Conservation (phyloP, 1,140 invertebrate genomes). For the Brachionus calyciflorus region DNA sequence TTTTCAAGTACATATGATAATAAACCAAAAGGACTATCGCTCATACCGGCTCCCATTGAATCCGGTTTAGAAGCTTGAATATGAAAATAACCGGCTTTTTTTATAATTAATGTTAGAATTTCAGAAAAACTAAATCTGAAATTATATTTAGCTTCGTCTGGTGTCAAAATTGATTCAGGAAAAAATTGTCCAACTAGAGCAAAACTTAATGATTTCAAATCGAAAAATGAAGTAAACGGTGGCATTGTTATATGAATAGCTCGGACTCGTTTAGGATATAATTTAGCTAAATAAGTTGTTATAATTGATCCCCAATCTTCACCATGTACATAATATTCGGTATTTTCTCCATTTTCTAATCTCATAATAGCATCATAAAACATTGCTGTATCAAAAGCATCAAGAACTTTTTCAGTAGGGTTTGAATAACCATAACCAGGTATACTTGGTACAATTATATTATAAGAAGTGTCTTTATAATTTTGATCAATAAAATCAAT, state of each 20-base stretch:
- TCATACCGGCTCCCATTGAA: conserved; percentile 66
- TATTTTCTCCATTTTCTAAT: conserved; percentile 62
- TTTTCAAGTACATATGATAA: conserved; percentile 81
- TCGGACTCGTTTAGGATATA: conserved; percentile 66
- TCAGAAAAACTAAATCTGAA: conserved; percentile 64
- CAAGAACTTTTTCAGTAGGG: conserved; percentile 50
- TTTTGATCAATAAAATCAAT: conserved; percentile 60
- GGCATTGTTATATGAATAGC: conserved; percentile 47
- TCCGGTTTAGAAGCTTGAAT: conserved; percentile 85
- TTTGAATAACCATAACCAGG: conserved; percentile 82
- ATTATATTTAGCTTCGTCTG: conserved; percentile 63
- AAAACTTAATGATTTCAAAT: background rate
- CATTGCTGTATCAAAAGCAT: conserved; percentile 2
- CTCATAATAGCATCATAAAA: background rate
- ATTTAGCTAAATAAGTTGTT: conserved; percentile 63
- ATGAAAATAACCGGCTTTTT: conserved; percentile 76
- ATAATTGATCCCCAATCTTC: conserved; percentile 68
- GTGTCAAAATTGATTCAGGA: conserved; percentile 67
- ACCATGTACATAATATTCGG: conserved; percentile 77
- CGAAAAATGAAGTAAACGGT: background rate
- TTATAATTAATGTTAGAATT: conserved; percentile 59
- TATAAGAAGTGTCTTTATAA: conserved; percentile 64
- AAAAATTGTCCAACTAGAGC: conserved; percentile 24
- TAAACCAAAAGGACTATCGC: conserved; percentile 68
- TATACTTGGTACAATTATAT: conserved; percentile 74